Evolutionary conservation across 1,140 invertebrate genomes (phyloP), one percentile per base, ranked within the genome.

Genomic region (Steinernema feltiae): DNA sequence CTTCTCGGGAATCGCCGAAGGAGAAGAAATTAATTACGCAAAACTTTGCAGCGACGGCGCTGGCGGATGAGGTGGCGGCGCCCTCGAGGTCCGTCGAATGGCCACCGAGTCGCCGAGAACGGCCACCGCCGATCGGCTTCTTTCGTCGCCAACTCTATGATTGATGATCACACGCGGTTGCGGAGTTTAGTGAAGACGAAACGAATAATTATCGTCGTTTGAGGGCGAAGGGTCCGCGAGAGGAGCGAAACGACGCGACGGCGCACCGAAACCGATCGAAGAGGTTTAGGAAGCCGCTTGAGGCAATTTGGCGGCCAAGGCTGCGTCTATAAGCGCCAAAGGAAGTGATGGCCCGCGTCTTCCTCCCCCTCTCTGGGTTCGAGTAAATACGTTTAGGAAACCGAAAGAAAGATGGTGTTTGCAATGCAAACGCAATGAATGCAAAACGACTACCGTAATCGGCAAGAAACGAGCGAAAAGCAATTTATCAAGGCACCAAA

Each of bases 181-280:
- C 12, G 24, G 24, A 63, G 53, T 46, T 46, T n/a, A 27, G 24
- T 21, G 53, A 63, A 12, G 53, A 63, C 41, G 53, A 63, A 63
- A 63, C 15, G 53, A 3, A 12, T 63, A 63, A 27, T 63, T 15
- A 63, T 63, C 15, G 3, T 15, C 53, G 53, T 63, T 63, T 63
- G 53, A 63, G 53, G 53, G 53, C 24, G 53, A 63, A 12, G 12
- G 24, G 53, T 3, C 24, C 24, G 2, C 15, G 15, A 21, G 53
- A 63, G 12, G 53, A 3, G 3, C 7, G 53, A 27, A 63, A 27
- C 53, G 35, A 27, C 53, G 53, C 41, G 41, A n/a, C n/a, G n/a
- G n/a, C n/a, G n/a, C n/a, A n/a, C n/a, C 41, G n/a, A 46, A 46
- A 46, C 53, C 53, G 53, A 63, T 63, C 53, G 53, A 63, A 63